phyloP scores from a whole-genome alignment of 2,113 vertebrate genomes.

The Lepisosteus osseus region DNA sequence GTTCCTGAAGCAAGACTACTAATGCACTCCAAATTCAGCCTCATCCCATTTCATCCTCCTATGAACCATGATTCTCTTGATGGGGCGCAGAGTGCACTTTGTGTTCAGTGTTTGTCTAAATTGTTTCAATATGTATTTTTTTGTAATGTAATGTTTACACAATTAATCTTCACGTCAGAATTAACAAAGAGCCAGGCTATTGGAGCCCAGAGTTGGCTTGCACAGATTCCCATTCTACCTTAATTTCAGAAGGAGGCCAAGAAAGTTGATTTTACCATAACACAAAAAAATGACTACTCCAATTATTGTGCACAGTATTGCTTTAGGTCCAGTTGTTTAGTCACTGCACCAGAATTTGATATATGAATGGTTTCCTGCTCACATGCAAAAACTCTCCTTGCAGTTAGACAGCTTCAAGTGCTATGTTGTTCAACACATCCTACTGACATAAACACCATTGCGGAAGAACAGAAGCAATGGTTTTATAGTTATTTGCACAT shows the following conservation, averaged over 20 bases:
- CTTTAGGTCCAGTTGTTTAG: too few relatives aligned
- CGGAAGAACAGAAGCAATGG: too few relatives aligned
- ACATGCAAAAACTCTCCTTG: too few relatives aligned
- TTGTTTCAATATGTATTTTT: conserved; percentile 74
- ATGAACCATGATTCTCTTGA: conserved; percentile 48
- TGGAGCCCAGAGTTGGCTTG: conserved; percentile 2
- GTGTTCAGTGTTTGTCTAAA: conserved; percentile 65
- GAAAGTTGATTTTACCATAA: too few relatives aligned
- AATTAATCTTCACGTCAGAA: conserved; percentile 66
- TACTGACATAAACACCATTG: too few relatives aligned
- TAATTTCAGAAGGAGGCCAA: conserved; percentile 29
- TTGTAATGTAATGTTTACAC: conserved; percentile 63
- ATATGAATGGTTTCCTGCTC: too few relatives aligned
- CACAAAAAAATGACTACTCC: too few relatives aligned
- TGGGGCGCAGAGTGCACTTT: conserved; percentile 51
- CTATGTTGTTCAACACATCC: too few relatives aligned
- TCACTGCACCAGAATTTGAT: too few relatives aligned
- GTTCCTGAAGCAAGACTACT: conserved; percentile 60
- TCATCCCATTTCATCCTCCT: conserved; percentile 22
- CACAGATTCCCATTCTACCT: conserved; percentile 38
- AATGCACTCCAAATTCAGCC: conserved; percentile 42
- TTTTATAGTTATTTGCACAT: too few relatives aligned
- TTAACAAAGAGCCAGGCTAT: conserved; percentile 43
- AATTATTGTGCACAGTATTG: too few relatives aligned
- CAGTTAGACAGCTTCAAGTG: too few relatives aligned